Conservation (phyloP, 2,888 invertebrate genomes). For the Ctena decussata region DNA sequence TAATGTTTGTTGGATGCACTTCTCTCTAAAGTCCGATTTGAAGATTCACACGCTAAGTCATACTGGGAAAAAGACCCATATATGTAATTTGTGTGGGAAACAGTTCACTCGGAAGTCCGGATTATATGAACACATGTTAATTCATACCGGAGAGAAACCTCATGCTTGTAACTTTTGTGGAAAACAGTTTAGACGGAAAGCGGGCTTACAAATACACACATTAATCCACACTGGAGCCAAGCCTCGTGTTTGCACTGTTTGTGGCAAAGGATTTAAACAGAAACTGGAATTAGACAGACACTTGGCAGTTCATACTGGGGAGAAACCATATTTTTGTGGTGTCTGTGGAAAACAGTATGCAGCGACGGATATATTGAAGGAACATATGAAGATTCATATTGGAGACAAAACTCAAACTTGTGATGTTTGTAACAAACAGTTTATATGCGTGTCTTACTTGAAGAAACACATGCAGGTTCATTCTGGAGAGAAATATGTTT, state of each 20-base stretch:
- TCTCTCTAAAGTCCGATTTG: too few species aligned
- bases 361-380: conserved; percentile 20
- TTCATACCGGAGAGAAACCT: neutral
- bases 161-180: conserved; percentile 5
- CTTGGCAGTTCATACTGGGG: neutral
- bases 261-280: neutral
- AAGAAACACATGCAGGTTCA: conserved; percentile 2
- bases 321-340: conserved; percentile 32
- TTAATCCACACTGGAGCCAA: conserved; percentile 3
- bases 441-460: neutral
- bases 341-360: conserved; percentile 49
- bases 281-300: neutral
- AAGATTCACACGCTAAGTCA: too few species aligned
- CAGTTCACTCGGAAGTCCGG: neutral
- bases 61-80: too few species aligned
- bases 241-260: neutral
- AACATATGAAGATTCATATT: conserved; percentile 55
- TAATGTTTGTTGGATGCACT: too few species aligned
- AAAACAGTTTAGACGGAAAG: conserved; percentile 44
- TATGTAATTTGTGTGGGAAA: neutral
- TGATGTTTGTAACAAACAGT: conserved; percentile 10
- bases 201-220: conserved; percentile 36
- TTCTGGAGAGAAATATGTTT: neutral
- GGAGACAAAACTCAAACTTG: conserved; percentile 7
- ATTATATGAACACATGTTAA: neutral